These are phyloP conservation scores for Tortrix viridana DNA, from an alignment of 2,888 invertebrate species.

Conservation along the genomic window DNA sequence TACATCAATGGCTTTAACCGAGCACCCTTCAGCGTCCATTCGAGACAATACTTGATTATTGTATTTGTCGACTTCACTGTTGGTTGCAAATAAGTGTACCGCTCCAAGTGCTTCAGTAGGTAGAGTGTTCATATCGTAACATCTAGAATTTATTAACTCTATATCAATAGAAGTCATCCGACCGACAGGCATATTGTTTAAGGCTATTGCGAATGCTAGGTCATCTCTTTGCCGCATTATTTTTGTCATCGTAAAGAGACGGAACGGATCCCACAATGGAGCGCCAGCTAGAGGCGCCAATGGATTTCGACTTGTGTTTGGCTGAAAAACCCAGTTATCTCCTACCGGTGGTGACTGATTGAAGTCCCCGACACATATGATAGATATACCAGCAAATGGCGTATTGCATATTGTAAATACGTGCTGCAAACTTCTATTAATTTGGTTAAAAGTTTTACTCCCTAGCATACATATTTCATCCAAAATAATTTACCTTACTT, in stretches of 20 bases:
- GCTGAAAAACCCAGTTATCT: conserved; percentile 37
- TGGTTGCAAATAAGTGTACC: conserved; percentile 31
- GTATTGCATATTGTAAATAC: conserved; percentile 23
- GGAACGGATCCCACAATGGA: conserved; percentile 25
- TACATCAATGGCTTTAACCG: too few species aligned
- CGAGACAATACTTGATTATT: conserved; percentile 29
- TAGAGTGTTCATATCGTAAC: not conserved
- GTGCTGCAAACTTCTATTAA: conserved; percentile 31
- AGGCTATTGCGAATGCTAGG: not conserved
- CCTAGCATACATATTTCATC: conserved; percentile 13
- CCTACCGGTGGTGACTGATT: conserved; percentile 35
- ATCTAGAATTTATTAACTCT: conserved; percentile 19
- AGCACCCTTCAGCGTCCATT: not conserved
- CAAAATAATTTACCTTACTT: not conserved
- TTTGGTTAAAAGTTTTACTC: conserved; percentile 1
- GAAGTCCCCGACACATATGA: conserved; percentile 22
- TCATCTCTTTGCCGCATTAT: conserved; percentile 40
- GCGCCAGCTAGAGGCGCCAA: conserved; percentile 33
- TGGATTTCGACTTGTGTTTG: conserved; percentile 24
- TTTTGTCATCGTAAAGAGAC: conserved; percentile 29
- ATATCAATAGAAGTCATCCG: conserved; percentile 33
- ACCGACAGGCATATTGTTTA: conserved; percentile 33
- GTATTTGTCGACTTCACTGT: conserved; percentile 32
- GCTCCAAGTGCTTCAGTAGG: conserved; percentile 16
- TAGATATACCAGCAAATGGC: conserved; percentile 25